phyloP scores from a whole-genome alignment of 2,888 invertebrate genomes.

The Polia nebulosa region DNA sequence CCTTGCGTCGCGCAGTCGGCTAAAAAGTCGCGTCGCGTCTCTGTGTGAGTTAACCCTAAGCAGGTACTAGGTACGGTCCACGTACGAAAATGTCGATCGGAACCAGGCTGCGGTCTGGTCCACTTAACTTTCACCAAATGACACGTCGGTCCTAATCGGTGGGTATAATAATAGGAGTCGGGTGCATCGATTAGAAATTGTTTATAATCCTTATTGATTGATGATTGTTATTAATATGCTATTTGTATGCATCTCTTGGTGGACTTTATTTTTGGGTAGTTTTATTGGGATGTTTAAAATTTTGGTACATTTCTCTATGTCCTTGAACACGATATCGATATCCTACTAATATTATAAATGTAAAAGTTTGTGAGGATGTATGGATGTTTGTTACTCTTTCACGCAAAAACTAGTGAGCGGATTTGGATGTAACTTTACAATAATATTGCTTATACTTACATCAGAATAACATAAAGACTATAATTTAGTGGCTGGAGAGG shows the following conservation, averaged over 20 bases:
- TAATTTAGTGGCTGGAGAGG: no score
- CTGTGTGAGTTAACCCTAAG: not conserved
- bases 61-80: conserved; percentile 14
- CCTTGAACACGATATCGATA: no score
- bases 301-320: not conserved
- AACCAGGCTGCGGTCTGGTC: conserved; percentile 59
- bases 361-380: no score
- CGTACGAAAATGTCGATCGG: conserved; percentile 51
- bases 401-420: no score
- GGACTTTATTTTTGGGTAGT: conserved; percentile 15
- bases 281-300: conserved; percentile 17
- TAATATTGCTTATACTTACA: no score
- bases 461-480: no score
- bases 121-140: conserved; percentile 62
- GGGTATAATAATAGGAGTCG: conserved; percentile 18
- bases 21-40: not conserved
- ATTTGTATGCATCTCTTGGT: conserved; percentile 36
- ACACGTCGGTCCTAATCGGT: conserved; percentile 60
- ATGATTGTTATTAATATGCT: conserved; percentile 25
- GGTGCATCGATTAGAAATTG: conserved; percentile 62
- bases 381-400: no score
- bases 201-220: conserved; percentile 54
- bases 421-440: no score
- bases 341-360: no score
- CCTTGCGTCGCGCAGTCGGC: no score